Evolutionary conservation across 2,888 invertebrate genomes (phyloP).

Genomic region (Philhelius pedissequus): DNA sequence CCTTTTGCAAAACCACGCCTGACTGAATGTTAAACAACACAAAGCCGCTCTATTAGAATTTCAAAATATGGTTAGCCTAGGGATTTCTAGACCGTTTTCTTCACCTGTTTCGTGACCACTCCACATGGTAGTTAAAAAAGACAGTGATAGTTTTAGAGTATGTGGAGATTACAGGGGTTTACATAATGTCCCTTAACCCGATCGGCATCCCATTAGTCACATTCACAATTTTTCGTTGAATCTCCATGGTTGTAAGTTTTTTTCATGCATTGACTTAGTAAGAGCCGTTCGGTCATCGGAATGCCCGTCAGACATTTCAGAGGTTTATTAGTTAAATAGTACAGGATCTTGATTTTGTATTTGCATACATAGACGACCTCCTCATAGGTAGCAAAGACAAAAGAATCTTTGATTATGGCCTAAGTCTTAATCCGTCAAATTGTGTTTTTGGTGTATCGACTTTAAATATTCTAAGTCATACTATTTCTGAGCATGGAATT

Average conservation of each 20-base stretch:
- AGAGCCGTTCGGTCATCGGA: conserved; percentile 71
- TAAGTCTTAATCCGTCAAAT: conserved; percentile 66
- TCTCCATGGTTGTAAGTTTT: background rate
- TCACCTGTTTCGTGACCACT: conserved; percentile 6
- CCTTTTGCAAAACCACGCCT: conserved; percentile 46
- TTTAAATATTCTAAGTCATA: conserved; percentile 62
- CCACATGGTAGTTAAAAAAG: background rate
- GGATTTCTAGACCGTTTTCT: conserved; percentile 32
- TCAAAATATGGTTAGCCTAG: conserved; percentile 24
- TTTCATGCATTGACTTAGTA: background rate
- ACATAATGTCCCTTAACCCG: background rate
- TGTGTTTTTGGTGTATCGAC: conserved; percentile 61
- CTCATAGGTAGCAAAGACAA: conserved; percentile 58
- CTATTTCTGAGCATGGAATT: conserved; percentile 56
- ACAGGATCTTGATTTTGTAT: background rate
- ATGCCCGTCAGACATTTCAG: conserved; percentile 20
- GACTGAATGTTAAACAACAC: conserved; percentile 10
- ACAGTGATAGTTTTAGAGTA: background rate
- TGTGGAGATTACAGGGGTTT: background rate
- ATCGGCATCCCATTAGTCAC: background rate
- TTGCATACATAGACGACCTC: conserved; percentile 69
- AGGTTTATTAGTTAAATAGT: background rate
- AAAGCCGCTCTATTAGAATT: conserved; percentile 37
- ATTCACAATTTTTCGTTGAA: background rate
- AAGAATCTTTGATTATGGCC: conserved; percentile 50